Percentiles rank a stretch among this genome's conserved stretches.
These are phyloP conservation scores for Sisyra terminalis DNA, from an alignment of 2,888 invertebrate species.

Conservation along the genomic window DNA sequence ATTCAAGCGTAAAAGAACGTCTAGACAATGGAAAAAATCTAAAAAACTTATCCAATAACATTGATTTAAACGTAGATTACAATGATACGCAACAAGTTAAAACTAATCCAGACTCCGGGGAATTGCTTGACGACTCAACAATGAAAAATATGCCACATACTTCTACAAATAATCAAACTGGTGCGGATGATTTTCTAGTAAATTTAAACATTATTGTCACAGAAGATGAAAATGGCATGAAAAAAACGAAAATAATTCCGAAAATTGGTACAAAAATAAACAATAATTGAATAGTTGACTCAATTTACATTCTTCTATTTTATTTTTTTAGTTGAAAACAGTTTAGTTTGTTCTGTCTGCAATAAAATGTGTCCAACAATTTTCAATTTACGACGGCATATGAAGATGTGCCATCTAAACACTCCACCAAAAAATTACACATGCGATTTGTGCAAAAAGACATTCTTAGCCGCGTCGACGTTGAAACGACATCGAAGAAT, in stretches of 20 bases:
- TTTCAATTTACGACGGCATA: conserved; percentile 13
- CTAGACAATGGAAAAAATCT: background rate
- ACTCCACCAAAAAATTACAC: conserved; percentile 4
- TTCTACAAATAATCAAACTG: background rate
- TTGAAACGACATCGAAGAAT: conserved; percentile 14
- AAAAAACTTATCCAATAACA: background rate
- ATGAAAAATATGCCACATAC: too few relatives aligned
- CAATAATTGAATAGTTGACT: too few relatives aligned
- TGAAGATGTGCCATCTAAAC: conserved; percentile 12
- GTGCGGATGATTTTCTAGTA: background rate
- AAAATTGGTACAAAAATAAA: conserved; percentile 9
- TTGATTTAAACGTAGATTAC: conserved; percentile 5
- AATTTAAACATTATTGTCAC: conserved; percentile 21
- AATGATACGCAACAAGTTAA: conserved; percentile 3
- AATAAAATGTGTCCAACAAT: conserved; percentile 14
- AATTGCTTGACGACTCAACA: background rate
- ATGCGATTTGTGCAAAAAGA: conserved; percentile 15
- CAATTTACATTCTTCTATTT: background rate
- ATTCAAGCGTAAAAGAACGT: background rate
- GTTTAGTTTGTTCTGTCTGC: conserved; percentile 15
- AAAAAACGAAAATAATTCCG: conserved; percentile 28
- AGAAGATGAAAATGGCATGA: conserved; percentile 26
- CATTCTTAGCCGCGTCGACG: conserved; percentile 14
- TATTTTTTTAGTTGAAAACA: conserved; percentile 9
- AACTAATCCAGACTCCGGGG: background rate